Evolutionary conservation across 2,113 vertebrate species (phyloP), one percentile per base, ranked within the genome.

Genomic region (Columba janthina): DNA sequence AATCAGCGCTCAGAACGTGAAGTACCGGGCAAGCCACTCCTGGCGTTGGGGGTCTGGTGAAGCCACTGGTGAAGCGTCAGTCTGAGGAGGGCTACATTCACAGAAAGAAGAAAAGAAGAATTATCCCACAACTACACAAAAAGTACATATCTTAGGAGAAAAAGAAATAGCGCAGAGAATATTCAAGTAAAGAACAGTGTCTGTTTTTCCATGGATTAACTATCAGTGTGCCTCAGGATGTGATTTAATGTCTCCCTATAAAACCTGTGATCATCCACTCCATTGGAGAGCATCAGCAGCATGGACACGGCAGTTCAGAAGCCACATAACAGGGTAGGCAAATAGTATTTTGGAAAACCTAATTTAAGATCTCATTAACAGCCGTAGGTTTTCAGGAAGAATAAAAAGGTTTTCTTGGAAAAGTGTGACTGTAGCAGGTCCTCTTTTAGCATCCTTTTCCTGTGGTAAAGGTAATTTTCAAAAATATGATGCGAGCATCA

Each of bases 21-120:
- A 99, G 98, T 99, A 99, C 61, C 99, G 99, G 97, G 99, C 99
- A 94, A 99, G 98, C 99, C 99, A 99, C 97, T 99, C 99, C 98
- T 99, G 99, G 96, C 98, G 99, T 74, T 99, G 99, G 51, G 98
- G 97, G 75, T 99, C 99, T 62, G 99, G 98, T 90, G 99, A 98
- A 97, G 98, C 98, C 96, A 98, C 98, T 50, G 98, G 94, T 58
- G 99, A 98, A 93, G 99, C 98, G 89, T 99, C 99, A 91, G 96
- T 99, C 98, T 99, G 99, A 98, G 99, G 99, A 99, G 99, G 99
- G 98, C 99, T 99, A 93, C 77, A 98, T 97, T 97, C 96, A 97
- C 80, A 97, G 88, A 97, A 57, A 98, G 95, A 96, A 77, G 82
- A 79, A 46, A 61, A 95, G 57, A 93, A 11, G 13, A 64, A 85